These are phyloP conservation scores for Remorina albescens DNA, from an alignment of 2,797 vertebrate species.

Conservation along the genomic window DNA sequence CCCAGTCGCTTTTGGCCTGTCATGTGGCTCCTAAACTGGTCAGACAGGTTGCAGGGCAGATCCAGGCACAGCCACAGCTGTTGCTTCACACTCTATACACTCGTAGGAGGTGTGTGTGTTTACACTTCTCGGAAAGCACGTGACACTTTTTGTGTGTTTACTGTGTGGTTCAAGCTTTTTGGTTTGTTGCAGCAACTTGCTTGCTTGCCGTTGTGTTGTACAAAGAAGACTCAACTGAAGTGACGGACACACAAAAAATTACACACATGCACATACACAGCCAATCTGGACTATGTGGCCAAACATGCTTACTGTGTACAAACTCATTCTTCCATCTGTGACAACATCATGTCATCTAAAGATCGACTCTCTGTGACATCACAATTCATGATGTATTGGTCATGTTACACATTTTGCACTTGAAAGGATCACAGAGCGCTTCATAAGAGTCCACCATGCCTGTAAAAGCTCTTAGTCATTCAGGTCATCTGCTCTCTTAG, in stretches of 20 bases:
- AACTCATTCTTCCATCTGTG: not conserved
- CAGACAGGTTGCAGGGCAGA: constrained; percentile 72
- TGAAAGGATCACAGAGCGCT: too few relatives aligned
- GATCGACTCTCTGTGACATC: not conserved
- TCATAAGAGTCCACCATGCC: too few relatives aligned
- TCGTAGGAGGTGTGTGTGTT: constrained; percentile 37
- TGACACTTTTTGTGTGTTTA: constrained; percentile 45
- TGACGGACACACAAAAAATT: constrained; percentile 11
- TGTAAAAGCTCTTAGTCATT: too few relatives aligned
- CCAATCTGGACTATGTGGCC: constrained; percentile 9
- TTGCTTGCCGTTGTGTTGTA: constrained; percentile 36
- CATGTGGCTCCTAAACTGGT: constrained; percentile 74
- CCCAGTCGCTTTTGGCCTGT: constrained; percentile 57
- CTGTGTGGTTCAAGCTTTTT: constrained; percentile 27
- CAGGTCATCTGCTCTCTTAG: too few relatives aligned
- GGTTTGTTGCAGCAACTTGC: constrained; percentile 28
- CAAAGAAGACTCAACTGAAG: constrained; percentile 38
- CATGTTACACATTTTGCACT: too few relatives aligned
- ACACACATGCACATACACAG: constrained; percentile 13
- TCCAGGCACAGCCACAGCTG: constrained; percentile 39
- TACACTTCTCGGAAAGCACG: constrained; percentile 31
- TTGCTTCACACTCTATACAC: constrained; percentile 19
- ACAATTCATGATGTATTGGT: not conserved
- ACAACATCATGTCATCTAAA: not conserved
- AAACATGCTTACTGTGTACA: constrained; percentile 16